phyloP scores from a whole-genome alignment of 2,797 vertebrate species.

The Pristis pectinata region DNA sequence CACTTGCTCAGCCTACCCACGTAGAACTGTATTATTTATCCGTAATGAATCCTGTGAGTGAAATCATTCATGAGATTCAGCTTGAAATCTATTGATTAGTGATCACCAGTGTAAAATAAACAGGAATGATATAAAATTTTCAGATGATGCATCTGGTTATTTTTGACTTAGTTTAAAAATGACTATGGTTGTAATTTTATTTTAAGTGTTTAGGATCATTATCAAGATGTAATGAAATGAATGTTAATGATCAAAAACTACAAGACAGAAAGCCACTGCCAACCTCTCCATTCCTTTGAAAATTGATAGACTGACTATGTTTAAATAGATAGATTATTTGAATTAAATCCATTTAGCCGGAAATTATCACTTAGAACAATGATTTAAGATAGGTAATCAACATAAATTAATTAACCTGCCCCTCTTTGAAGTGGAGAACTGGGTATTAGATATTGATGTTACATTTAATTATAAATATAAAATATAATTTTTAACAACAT shows the following conservation, averaged over 20 bases:
- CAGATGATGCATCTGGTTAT: background rate
- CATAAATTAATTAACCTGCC: background rate
- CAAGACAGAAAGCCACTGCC: background rate
- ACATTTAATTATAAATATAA: background rate
- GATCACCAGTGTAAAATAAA: background rate
- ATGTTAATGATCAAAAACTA: background rate
- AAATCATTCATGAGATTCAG: background rate
- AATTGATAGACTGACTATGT: background rate
- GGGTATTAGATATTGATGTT: background rate
- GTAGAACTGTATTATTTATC: background rate
- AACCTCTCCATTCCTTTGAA: background rate
- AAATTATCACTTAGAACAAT: background rate
- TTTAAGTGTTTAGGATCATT: background rate
- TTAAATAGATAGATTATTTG: background rate
- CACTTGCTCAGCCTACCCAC: background rate
- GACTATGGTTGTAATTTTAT: background rate
- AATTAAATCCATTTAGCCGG: background rate
- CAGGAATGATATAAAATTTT: background rate
- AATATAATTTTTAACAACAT: background rate
- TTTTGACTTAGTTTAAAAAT: background rate
- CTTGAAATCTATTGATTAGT: constrained; percentile 18
- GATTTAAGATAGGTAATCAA: background rate
- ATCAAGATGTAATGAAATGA: background rate
- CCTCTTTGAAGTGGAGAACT: background rate
- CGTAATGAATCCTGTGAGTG: background rate